Evolutionary conservation across 2,113 vertebrate genomes (phyloP), one percentile per base, ranked within the genome.

Genomic region (Asarcornis scutulata): DNA sequence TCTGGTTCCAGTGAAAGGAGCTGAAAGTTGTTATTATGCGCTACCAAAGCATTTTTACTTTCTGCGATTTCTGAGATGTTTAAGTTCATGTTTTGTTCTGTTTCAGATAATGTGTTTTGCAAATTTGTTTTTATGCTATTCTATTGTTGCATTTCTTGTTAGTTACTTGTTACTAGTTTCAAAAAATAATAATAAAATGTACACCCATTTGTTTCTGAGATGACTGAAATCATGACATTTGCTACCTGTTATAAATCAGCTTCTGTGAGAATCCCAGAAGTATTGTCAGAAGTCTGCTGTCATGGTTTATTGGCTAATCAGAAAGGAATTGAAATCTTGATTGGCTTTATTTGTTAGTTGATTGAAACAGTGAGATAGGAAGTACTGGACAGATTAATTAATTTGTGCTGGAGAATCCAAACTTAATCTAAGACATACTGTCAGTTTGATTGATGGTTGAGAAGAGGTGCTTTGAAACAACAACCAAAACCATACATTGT

Each of bases 261-360:
- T 91, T 86, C 88, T 83, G 42, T 40, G 50, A 89, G 84, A 94
- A 91, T 59, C 73, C 31, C 78, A 78, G 77, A 96, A 93, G 80
- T 79, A 81, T 46, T 92, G 86, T 86, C 94, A 96, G 90, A 93
- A 94, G 75, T 93, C 83, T 90, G 52, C 83, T 95, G 92, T 86
- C 95, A 91, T 88, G 76, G 68, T 97, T 98, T 98, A 98, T 98
- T 98, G 97, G 97, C 93, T 98, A 98, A 98, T 98, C 98, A 98
- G 98, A 98, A 98, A 98, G 99, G 98, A 99, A 99, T 98, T 99
- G 98, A 98, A 98, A 98, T 98, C 98, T 98, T 99, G 98, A 98
- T 98, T 98, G 98, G 97, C 96, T 99, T 99, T 98, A 98, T 99
- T 99, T 99, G 97, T 98, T 97, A 97, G 94, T 97, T 99, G 99